These are phyloP conservation scores for Dromius quadrimaculatus DNA, from an alignment of 2,888 invertebrate genomes.

Conservation along the genomic window DNA sequence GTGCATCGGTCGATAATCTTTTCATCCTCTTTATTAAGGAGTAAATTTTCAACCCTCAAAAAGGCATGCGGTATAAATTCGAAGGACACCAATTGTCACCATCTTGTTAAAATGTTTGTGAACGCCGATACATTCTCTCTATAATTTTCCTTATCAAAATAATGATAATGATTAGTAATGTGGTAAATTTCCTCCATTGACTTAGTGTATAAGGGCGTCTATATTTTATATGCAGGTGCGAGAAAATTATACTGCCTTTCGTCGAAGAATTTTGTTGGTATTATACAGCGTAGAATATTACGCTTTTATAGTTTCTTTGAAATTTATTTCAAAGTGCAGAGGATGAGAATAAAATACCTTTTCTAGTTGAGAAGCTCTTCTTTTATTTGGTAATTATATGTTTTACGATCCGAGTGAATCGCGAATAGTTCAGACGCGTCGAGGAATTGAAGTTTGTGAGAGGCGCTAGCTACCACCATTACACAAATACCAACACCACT, in stretches of 20 bases:
- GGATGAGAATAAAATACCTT: constrained; percentile 53
- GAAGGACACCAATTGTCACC: no score
- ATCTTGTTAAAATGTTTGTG: no score
- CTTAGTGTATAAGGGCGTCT: neutral
- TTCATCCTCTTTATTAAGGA: no score
- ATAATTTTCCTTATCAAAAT: no score
- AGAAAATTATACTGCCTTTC: constrained; percentile 47
- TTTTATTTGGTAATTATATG: constrained; percentile 53
- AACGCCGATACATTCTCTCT: no score
- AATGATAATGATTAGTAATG: neutral
- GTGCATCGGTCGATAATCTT: no score
- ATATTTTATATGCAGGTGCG: constrained; percentile 34
- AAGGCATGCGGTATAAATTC: no score
- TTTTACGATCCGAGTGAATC: constrained; percentile 48
- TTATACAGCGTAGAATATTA: constrained; percentile 52
- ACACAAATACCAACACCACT: constrained; percentile 1
- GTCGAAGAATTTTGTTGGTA: constrained; percentile 52
- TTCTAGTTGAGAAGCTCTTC: constrained; percentile 51
- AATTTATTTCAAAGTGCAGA: constrained; percentile 53
- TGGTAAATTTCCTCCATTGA: neutral
- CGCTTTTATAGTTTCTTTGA: constrained; percentile 53
- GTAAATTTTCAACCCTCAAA: no score
- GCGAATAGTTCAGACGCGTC: constrained; percentile 50
- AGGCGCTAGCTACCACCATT: neutral
- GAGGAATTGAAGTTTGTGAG: constrained; percentile 22